Evolutionary conservation across 2,113 vertebrate species (phyloP).

Genomic region (Anoplopoma fimbria): DNA sequence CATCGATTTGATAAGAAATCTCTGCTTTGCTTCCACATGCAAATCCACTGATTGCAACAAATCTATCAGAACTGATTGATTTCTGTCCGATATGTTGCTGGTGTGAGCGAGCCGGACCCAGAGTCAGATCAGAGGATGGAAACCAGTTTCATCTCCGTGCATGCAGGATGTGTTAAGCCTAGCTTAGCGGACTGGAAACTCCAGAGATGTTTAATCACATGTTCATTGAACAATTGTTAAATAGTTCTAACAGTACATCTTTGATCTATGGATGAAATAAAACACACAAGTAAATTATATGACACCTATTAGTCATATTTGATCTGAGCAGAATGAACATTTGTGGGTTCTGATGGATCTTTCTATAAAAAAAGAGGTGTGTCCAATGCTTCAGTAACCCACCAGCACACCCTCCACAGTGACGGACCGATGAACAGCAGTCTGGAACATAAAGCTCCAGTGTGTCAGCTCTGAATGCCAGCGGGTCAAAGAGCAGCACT

Average conservation of each 20-base stretch:
- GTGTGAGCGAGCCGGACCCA: neutral
- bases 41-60: neutral
- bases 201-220: no score
- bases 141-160: neutral
- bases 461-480: slow-evolving; percentile 41
- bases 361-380: neutral
- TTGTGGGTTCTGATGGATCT: neutral
- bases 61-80: neutral
- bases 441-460: neutral
- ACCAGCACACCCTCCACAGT: neutral
- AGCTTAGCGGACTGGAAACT: no score
- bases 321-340: neutral
- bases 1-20: neutral
- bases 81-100: neutral
- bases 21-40: neutral
- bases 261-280: no score
- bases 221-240: neutral
- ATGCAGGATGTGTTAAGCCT: no score
- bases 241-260: no score
- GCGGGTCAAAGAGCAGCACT: slow-evolving; percentile 49
- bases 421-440: neutral
- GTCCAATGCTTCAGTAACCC: neutral
- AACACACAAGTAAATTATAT: no score
- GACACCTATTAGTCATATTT: neutral
- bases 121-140: neutral